Conservation (phyloP, 2,113 vertebrate species). For the Periophthalmodon schlosseri region DNA sequence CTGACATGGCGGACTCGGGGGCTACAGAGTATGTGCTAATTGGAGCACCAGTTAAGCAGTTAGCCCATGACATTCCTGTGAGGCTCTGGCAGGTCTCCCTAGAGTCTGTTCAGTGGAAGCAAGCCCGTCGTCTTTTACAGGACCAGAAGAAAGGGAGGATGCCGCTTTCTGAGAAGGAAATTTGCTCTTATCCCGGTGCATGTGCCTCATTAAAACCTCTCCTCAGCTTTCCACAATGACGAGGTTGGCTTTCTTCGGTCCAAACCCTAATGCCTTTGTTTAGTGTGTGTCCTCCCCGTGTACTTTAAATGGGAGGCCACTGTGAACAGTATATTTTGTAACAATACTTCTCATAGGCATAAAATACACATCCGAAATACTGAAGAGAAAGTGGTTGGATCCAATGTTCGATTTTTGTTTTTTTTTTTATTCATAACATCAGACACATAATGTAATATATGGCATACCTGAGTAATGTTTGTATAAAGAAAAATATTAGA, state of each 20-base stretch:
- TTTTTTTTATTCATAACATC: too few relatives aligned
- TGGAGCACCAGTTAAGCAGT: slow-evolving; percentile 80
- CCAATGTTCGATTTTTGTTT: too few relatives aligned
- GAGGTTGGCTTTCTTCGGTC: slow-evolving; percentile 61
- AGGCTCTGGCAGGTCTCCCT: slow-evolving; percentile 80
- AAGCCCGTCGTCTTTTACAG: slow-evolving; percentile 38
- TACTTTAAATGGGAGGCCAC: too few relatives aligned
- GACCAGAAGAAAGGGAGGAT: slow-evolving; percentile 42
- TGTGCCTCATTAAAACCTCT: slow-evolving; percentile 76
- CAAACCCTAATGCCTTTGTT: slow-evolving; percentile 69
- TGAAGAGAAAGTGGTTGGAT: too few relatives aligned
- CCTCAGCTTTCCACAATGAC: slow-evolving; percentile 56
- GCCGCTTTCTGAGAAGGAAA: slow-evolving; percentile 66
- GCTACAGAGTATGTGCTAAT: slow-evolving; percentile 74
- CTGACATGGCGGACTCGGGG: slow-evolving; percentile 26
- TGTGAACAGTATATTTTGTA: too few relatives aligned
- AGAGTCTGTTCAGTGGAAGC: slow-evolving; percentile 72
- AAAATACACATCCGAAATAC: too few relatives aligned
- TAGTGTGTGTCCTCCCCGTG: slow-evolving; percentile 73
- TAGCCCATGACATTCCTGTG: slow-evolving; percentile 83
- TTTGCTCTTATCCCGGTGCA: slow-evolving; percentile 60
- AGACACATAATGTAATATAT: too few relatives aligned
- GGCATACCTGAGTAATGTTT: too few relatives aligned
- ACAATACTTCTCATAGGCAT: too few relatives aligned
- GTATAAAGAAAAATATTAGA: too few relatives aligned